A percentile compares a stretch with the other conserved stretches of the same genome.
Evolutionary conservation across 2,113 vertebrate species (phyloP).

Genomic region (Pitta sordida): DNA sequence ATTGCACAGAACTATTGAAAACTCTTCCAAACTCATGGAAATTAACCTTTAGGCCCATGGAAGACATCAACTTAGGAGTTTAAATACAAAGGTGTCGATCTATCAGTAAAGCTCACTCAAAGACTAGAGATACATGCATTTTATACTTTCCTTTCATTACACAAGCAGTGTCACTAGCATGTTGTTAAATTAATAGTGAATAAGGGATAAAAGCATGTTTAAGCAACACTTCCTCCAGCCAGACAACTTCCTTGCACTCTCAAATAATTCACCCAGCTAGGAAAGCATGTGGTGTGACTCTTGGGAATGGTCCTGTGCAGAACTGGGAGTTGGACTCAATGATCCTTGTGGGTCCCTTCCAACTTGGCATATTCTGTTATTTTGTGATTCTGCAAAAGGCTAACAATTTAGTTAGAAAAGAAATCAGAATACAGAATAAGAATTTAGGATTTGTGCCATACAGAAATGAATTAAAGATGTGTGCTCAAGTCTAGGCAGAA

Average conservation of each 20-base stretch:
- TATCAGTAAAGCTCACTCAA: neutral
- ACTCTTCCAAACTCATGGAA: neutral
- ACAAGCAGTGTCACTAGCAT: neutral
- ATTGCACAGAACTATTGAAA: neutral
- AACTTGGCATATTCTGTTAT: neutral
- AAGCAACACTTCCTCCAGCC: neutral
- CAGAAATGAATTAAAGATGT: neutral
- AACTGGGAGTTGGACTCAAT: neutral
- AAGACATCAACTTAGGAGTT: fast-evolving
- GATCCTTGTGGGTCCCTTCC: neutral
- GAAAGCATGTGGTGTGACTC: neutral
- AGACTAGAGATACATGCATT: neutral
- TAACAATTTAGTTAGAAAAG: neutral
- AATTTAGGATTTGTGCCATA: neutral
- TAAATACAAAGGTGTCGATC: neutral
- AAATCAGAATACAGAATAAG: neutral
- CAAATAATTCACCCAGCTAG: neutral
- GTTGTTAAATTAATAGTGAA: neutral
- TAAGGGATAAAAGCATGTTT: neutral
- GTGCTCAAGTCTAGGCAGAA: neutral
- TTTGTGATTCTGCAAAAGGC: neutral
- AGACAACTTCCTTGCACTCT: neutral
- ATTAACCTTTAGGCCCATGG: neutral
- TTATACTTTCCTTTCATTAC: neutral
- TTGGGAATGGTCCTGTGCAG: neutral